phyloP scores from a whole-genome alignment of 2,797 vertebrate species.

The Anguilla anguilla region DNA sequence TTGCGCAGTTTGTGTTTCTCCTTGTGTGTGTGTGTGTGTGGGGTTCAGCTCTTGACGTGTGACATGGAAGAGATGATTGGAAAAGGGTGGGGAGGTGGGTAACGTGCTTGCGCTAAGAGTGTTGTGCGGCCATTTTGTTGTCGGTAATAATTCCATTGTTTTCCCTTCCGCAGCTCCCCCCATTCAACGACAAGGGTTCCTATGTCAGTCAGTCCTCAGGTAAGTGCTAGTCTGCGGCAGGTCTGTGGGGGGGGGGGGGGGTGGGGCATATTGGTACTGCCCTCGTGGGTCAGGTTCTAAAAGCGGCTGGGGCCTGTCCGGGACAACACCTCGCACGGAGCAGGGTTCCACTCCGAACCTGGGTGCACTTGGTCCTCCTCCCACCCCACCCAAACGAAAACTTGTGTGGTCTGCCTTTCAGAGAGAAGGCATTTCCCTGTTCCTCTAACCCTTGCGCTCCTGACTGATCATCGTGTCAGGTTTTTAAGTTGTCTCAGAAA shows the following conservation, averaged over 20 bases:
- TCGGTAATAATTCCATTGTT: background rate
- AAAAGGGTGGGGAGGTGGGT: background rate
- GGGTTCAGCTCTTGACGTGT: background rate
- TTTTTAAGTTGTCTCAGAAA: background rate
- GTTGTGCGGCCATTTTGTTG: background rate
- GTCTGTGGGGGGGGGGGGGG: no score
- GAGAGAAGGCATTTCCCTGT: background rate
- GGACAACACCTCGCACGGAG: background rate
- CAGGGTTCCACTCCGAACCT: no score
- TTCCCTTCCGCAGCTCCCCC: slow-evolving; percentile 82
- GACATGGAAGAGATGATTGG: background rate
- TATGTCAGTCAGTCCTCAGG: slow-evolving; percentile 85
- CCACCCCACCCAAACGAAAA: no score
- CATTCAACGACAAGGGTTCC: slow-evolving; percentile 88
- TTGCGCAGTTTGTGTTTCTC: background rate
- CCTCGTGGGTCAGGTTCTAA: background rate
- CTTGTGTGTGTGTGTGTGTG: background rate
- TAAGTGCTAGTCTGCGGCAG: slow-evolving; percentile 61
- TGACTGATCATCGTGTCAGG: background rate
- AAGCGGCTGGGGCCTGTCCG: background rate
- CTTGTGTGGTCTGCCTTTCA: no score
- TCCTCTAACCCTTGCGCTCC: background rate
- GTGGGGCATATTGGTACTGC: background rate
- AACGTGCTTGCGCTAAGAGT: background rate
- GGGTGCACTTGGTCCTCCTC: no score